These are phyloP conservation scores for Clarias gariepinus DNA, from an alignment of 2,113 vertebrate species.

Conservation along the genomic window DNA sequence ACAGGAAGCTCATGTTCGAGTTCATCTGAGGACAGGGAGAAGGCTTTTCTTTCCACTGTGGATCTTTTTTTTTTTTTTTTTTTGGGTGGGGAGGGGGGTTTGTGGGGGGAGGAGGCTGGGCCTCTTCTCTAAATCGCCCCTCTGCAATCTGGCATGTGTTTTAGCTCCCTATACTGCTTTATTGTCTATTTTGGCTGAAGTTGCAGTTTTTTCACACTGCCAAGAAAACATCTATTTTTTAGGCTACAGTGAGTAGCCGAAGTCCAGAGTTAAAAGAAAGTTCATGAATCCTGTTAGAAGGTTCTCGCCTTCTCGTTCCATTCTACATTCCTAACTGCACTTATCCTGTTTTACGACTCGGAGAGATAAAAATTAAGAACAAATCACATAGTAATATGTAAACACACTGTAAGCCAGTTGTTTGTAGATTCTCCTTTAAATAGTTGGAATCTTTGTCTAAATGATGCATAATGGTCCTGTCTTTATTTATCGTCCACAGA, in stretches of 20 bases:
- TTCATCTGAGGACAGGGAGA: constrained; percentile 87
- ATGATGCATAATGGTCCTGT: neutral
- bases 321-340: constrained; percentile 66
- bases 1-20: constrained; percentile 83
- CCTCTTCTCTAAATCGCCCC: constrained; percentile 74
- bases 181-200: constrained; percentile 82
- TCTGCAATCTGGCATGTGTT: constrained; percentile 77
- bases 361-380: constrained; percentile 20
- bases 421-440: neutral
- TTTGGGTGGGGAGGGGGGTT: neutral
- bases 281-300: constrained; percentile 71
- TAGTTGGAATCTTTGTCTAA: neutral
- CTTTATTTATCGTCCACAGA: constrained; percentile 30
- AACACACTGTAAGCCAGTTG: neutral
- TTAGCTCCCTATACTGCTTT: constrained; percentile 73
- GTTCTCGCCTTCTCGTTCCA: constrained; percentile 75
- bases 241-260: constrained; percentile 74
- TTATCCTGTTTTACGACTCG: constrained; percentile 56
- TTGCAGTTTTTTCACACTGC: constrained; percentile 67
- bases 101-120: constrained; percentile 59
- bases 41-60: constrained; percentile 82
- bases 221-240: constrained; percentile 75
- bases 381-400: neutral
- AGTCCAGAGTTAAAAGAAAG: constrained; percentile 71
- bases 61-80: constrained; percentile 69